These are phyloP conservation scores for Gibbula magus DNA, from an alignment of 2,888 invertebrate genomes.

Conservation along the genomic window DNA sequence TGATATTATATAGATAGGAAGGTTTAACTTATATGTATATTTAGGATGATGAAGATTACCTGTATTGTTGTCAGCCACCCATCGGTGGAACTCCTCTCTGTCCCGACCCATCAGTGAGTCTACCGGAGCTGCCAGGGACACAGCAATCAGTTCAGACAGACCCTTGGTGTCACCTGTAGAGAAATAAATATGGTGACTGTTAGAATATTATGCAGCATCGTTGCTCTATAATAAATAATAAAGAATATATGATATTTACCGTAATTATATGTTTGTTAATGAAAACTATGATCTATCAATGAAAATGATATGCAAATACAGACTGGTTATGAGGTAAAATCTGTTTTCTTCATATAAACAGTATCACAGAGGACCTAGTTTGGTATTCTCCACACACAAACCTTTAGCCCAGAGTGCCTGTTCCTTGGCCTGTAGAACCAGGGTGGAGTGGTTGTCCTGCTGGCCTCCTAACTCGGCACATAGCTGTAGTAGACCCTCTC, in stretches of 20 bases:
- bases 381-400: background rate
- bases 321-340: no score
- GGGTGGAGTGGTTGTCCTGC: background rate
- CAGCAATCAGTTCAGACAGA: background rate
- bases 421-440: slow-evolving; percentile 1
- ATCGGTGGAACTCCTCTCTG: background rate
- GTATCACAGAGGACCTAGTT: background rate
- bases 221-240: no score
- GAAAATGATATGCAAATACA: no score
- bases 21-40: no score
- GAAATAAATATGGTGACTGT: no score
- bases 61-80: background rate
- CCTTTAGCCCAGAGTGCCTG: slow-evolving; percentile 6
- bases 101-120: background rate
- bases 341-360: background rate
- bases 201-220: no score
- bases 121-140: background rate
- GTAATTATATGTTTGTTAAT: no score
- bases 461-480: background rate
- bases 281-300: no score
- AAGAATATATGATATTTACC: no score
- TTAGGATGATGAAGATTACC: background rate
- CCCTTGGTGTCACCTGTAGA: background rate
- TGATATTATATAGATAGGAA: no score
- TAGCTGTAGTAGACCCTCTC: slow-evolving; percentile 49